Evolutionary conservation across 2,113 vertebrate genomes (phyloP).

Genomic region (Elaphurus davidianus): DNA sequence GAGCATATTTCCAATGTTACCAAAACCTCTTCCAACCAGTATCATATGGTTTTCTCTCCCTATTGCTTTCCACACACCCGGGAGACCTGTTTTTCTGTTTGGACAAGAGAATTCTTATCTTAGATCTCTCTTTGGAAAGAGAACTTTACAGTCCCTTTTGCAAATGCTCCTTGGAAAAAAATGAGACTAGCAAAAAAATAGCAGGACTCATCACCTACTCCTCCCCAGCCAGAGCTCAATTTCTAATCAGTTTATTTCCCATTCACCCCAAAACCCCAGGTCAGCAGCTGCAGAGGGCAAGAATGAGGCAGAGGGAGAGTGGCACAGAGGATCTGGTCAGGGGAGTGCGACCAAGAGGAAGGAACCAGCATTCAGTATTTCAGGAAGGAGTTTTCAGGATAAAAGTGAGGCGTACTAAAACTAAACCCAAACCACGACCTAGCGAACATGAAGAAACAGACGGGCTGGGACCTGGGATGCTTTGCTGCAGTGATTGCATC

Average conservation of each 20-base stretch:
- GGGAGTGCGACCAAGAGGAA: not conserved
- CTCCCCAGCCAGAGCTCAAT: not conserved
- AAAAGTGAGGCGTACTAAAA: not conserved
- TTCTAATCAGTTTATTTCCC: not conserved
- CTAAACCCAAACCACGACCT: not conserved
- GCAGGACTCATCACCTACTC: not conserved
- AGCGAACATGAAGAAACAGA: not conserved
- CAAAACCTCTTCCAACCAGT: not conserved
- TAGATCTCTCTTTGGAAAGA: not conserved
- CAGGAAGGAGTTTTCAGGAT: not conserved
- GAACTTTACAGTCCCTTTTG: not conserved
- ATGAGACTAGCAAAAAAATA: not conserved
- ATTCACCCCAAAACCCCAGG: not conserved
- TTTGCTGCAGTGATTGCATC: not conserved
- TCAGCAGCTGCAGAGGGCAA: not conserved
- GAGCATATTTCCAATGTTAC: not conserved
- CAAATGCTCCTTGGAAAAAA: not conserved
- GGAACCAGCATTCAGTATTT: not conserved
- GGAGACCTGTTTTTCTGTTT: not conserved
- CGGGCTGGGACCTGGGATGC: not conserved
- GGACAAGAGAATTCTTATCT: not conserved
- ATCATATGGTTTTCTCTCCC: not conserved
- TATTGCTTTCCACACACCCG: not conserved
- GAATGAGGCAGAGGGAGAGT: not conserved
- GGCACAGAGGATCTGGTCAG: not conserved